Evolutionary conservation across 2,797 vertebrate genomes (phyloP), one percentile per base, ranked within the genome.

Genomic region (Pipistrellus kuhlii): DNA sequence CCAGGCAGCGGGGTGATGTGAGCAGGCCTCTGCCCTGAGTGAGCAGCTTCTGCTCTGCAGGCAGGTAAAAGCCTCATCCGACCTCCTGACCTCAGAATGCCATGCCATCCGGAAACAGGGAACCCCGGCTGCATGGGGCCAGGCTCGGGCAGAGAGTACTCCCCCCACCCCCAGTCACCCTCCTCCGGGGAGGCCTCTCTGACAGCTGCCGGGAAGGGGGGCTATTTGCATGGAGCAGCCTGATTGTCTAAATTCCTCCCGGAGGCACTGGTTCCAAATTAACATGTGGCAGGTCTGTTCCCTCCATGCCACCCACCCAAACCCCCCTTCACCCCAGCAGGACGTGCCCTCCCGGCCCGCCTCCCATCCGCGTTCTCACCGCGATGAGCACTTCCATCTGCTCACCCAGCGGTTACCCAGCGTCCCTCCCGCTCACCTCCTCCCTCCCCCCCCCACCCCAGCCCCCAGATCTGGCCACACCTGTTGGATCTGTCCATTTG

Each of bases 211-310:
- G 0, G 32, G 35, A 96, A 96, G 66, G 12, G 57, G 93, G 96
- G 88, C 35, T 68, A 84, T 95, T 91, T 82, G 27, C 46, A 91
- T 96, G 96, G 92, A 81, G 68, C 85, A 94, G 35, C 6, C 2
- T 85, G 91, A 90, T 76, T 91, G 85, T 93, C 84, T 96, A 97
- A 97, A 93, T 76, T 82, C 94, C 97, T 97, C 88, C 78, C 94
- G 90, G 64, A 85, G 93, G 93, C 96, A 68, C 59, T 75, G 44
- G 51, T 51, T 76, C 96, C 59, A 62, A 96, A 55, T 91, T 84
- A 90, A 93, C 97, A 88, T 11, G 83, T 96, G 94, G 88, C 94
- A 89, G 81, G 72, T 90, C 88, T 81, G 95, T 69, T 87, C 92
- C 75, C 3, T 27, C 20, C 55, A 14, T 71, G 55, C 91, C 32